Conservation (phyloP, 2,113 vertebrate species). For the Erinaceus europaeus region DNA sequence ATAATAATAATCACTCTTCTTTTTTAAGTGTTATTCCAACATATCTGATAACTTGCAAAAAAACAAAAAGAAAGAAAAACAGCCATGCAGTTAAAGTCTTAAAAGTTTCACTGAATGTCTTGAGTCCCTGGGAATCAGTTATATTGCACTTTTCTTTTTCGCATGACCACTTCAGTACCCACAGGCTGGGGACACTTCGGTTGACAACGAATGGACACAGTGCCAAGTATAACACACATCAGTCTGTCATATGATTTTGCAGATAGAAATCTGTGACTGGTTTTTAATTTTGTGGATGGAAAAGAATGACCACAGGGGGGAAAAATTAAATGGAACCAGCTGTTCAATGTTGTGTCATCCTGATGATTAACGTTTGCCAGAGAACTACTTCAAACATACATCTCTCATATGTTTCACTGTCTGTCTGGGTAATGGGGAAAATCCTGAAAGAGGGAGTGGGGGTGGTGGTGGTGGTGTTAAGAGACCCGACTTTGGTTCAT, state of each 20-base stretch:
- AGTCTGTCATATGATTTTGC: neutral
- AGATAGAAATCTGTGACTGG: neutral
- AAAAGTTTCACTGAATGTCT: too few species aligned
- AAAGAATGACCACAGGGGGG: neutral
- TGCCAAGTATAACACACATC: neutral
- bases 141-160: too few species aligned
- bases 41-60: too few species aligned
- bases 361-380: neutral
- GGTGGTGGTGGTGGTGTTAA: neutral
- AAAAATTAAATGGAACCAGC: neutral
- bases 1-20: too few species aligned
- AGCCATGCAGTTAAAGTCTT: too few species aligned
- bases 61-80: too few species aligned
- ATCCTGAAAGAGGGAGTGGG: neutral
- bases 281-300: neutral
- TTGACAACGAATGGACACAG: neutral
- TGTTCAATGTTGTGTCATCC: neutral
- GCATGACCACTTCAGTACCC: neutral
- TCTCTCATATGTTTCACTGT: neutral
- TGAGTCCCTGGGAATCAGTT: too few species aligned
- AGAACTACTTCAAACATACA: constrained; percentile 5
- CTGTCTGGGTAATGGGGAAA: neutral
- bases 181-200: neutral
- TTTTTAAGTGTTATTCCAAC: too few species aligned
- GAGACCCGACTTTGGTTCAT: neutral